Percentiles rank a stretch among this genome's conserved stretches.
These are phyloP conservation scores for Australoheros scitulus DNA, from an alignment of 2,113 vertebrate species.

Conservation along the genomic window DNA sequence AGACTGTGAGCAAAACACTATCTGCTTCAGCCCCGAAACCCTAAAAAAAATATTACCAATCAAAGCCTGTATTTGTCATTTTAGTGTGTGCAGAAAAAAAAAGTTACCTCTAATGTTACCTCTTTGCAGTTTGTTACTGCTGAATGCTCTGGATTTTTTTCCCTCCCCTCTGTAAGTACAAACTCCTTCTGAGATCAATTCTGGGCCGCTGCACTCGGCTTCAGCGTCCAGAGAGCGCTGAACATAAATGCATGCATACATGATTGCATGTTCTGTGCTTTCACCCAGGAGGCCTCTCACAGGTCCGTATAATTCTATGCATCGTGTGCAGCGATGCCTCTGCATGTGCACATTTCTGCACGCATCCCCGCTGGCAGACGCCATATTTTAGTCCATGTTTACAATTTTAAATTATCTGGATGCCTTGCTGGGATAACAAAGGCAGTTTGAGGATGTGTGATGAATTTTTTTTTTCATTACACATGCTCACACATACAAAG, in stretches of 20 bases:
- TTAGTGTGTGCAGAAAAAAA: not conserved
- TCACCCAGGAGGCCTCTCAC: not conserved
- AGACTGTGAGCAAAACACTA: not conserved
- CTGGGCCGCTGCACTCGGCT: not conserved
- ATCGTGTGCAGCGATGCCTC: not conserved
- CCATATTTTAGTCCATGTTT: not conserved
- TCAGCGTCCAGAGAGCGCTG: not conserved
- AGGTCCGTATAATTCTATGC: not conserved
- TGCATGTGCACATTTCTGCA: not conserved
- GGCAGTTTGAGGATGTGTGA: not conserved
- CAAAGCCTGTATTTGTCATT: not conserved
- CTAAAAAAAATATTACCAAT: not conserved
- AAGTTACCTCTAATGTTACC: not conserved
- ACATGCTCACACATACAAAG: not conserved
- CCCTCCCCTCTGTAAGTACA: not conserved
- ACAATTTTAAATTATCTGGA: not conserved
- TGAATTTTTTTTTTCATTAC: not conserved
- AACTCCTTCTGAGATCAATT: constrained; percentile 6
- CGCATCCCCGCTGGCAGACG: not conserved
- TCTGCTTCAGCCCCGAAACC: not conserved
- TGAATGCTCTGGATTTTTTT: not conserved
- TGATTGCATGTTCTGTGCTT: not conserved
- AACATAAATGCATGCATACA: constrained; percentile 26
- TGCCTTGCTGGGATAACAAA: not conserved
- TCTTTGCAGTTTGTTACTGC: not conserved